phyloP scores from a whole-genome alignment of 2,113 vertebrate genomes.

The Garra rufa region DNA sequence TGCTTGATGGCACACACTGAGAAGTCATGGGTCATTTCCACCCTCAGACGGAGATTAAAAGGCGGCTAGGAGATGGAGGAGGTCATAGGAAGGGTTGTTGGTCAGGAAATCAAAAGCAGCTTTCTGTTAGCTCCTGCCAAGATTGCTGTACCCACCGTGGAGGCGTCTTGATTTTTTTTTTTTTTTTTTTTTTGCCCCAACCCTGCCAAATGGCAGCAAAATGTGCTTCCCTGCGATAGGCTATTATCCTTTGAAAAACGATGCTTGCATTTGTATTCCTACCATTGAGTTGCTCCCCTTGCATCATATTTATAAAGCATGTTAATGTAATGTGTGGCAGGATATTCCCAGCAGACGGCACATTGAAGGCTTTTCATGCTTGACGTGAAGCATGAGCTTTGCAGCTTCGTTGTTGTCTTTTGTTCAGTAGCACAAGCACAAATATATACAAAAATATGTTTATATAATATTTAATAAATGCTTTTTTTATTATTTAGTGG shows the following conservation, averaged over 20 bases:
- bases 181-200: not conserved
- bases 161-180: not conserved
- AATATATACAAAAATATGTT: not conserved
- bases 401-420: conserved; percentile 6
- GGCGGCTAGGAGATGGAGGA: conserved; percentile 54
- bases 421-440: conserved; percentile 11
- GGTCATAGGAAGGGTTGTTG: conserved; percentile 49
- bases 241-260: conserved; percentile 10
- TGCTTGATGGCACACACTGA: conserved; percentile 30
- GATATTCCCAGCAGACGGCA: conserved; percentile 7
- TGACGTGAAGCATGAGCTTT: conserved; percentile 23
- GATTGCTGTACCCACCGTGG: conserved; percentile 7
- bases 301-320: conserved; percentile 26
- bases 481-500: not conserved
- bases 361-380: not conserved
- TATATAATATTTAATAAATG: too few species aligned
- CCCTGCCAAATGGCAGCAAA: conserved; percentile 25
- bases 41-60: conserved; percentile 42
- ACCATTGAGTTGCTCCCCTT: not conserved
- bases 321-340: conserved; percentile 16
- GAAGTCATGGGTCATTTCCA: conserved; percentile 44
- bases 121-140: conserved; percentile 40
- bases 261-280: not conserved
- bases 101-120: conserved; percentile 43
- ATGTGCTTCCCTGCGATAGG: conserved; percentile 24